Conservation (phyloP, 2,888 invertebrate genomes). For the Megamerina dolium region DNA sequence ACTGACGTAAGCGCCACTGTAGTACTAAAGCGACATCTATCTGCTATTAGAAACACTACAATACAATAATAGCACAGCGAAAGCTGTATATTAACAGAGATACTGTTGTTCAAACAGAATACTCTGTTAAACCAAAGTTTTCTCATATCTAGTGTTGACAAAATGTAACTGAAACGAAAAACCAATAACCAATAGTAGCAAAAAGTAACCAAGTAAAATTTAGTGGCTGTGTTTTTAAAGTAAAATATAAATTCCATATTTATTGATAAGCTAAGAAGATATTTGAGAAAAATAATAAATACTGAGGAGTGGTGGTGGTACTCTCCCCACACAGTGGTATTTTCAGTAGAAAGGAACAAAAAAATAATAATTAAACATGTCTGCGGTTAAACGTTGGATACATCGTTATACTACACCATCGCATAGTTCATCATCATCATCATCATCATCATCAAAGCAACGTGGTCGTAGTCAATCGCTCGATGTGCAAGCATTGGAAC, state of each 20-base stretch:
- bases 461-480: constrained; percentile 48
- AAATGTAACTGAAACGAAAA: constrained; percentile 10
- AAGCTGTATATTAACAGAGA: neutral
- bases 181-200: neutral
- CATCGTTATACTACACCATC: constrained; percentile 37
- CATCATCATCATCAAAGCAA: constrained; percentile 28
- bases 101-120: too few relatives aligned
- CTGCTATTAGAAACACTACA: neutral
- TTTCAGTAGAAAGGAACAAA: too few relatives aligned
- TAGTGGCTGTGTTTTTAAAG: too few relatives aligned
- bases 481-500: constrained; percentile 47
- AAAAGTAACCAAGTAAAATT: too few relatives aligned
- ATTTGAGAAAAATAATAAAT: too few relatives aligned
- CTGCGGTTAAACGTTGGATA: constrained; percentile 47
- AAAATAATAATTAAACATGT: constrained; percentile 30
- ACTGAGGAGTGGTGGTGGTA: too few relatives aligned
- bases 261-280: too few relatives aligned
- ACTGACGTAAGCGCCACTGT: neutral
- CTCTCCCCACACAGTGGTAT: too few relatives aligned
- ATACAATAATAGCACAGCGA: too few relatives aligned
- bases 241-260: too few relatives aligned
- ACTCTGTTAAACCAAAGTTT: too few relatives aligned
- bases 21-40: neutral
- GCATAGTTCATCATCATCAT: constrained; percentile 29
- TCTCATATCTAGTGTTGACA: constrained; percentile 9